A percentile compares a stretch with the other conserved stretches of the same genome.
Evolutionary conservation across 1,140 invertebrate species (phyloP).

Genomic region (Pogonus chalceus): DNA sequence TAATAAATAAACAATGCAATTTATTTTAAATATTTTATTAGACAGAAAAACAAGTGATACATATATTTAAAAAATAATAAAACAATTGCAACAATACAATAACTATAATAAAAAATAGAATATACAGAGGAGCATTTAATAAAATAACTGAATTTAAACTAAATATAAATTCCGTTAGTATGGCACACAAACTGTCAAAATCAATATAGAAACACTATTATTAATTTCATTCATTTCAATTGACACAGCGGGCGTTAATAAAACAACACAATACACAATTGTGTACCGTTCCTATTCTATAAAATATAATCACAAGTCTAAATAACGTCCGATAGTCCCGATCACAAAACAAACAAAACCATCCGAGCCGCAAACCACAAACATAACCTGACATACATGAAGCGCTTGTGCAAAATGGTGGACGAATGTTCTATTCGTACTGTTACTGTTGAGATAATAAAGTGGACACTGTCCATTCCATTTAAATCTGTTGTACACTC

Average conservation of each 20-base stretch:
- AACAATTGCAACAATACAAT: too few relatives aligned
- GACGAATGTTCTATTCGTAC: slow-evolving; percentile 19
- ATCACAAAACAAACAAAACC: neutral
- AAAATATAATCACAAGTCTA: slow-evolving; percentile 6
- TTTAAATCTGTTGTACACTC: slow-evolving; percentile 22
- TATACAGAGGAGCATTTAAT: too few relatives aligned
- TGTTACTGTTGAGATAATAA: slow-evolving; percentile 28
- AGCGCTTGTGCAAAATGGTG: slow-evolving; percentile 14
- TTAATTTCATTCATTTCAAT: slow-evolving; percentile 5
- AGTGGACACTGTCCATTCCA: slow-evolving; percentile 26
- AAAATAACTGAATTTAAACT: too few relatives aligned
- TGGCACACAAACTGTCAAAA: neutral
- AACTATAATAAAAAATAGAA: too few relatives aligned
- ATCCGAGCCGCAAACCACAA: neutral
- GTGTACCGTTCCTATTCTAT: neutral
- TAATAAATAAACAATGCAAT: too few relatives aligned
- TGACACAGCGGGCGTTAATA: neutral
- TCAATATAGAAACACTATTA: neutral
- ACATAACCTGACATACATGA: neutral
- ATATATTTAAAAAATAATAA: too few relatives aligned
- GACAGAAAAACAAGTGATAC: too few relatives aligned
- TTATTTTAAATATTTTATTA: too few relatives aligned
- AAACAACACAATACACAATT: slow-evolving; percentile 2
- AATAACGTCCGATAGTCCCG: slow-evolving; percentile 1
- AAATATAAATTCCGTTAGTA: too few relatives aligned